Percentiles rank a stretch among this genome's conserved stretches.
These are phyloP conservation scores for Fistularia tabacaria DNA, from an alignment of 2,797 vertebrate genomes.

Conservation along the genomic window DNA sequence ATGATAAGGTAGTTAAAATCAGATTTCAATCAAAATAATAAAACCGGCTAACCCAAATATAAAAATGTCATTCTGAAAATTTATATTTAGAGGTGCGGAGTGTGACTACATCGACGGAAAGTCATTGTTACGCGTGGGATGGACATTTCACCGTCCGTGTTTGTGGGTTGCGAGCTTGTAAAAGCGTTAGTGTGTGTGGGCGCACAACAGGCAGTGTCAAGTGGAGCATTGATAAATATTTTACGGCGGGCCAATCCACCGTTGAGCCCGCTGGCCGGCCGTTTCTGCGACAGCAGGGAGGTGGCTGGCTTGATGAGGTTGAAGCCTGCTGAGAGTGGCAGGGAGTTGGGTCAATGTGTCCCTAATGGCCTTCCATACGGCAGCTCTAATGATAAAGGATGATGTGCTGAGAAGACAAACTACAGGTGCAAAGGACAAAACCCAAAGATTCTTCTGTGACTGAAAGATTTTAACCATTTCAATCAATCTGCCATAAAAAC, in stretches of 20 bases:
- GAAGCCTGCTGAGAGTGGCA: constrained; percentile 51
- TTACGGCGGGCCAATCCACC: constrained; percentile 43
- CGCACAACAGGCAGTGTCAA: constrained; percentile 29
- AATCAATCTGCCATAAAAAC: constrained; percentile 7
- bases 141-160: constrained; percentile 12
- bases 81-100: no score
- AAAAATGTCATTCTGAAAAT: no score
- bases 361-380: constrained; percentile 57
- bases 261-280: constrained; percentile 32
- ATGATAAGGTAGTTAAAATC: no score
- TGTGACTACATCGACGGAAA: no score
- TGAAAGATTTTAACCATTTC: background rate
- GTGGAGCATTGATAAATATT: constrained; percentile 53
- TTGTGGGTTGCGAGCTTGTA: constrained; percentile 7
- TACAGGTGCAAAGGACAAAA: constrained; percentile 21
- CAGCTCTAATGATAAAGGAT: constrained; percentile 56
- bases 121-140: background rate
- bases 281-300: constrained; percentile 26
- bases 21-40: no score
- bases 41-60: no score
- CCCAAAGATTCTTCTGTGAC: constrained; percentile 1
- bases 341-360: constrained; percentile 61
- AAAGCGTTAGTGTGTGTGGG: constrained; percentile 17
- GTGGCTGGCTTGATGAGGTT: constrained; percentile 32
- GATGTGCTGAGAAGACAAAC: constrained; percentile 40